Conservation (phyloP, 2,888 invertebrate species). For the Andrena dorsata region DNA sequence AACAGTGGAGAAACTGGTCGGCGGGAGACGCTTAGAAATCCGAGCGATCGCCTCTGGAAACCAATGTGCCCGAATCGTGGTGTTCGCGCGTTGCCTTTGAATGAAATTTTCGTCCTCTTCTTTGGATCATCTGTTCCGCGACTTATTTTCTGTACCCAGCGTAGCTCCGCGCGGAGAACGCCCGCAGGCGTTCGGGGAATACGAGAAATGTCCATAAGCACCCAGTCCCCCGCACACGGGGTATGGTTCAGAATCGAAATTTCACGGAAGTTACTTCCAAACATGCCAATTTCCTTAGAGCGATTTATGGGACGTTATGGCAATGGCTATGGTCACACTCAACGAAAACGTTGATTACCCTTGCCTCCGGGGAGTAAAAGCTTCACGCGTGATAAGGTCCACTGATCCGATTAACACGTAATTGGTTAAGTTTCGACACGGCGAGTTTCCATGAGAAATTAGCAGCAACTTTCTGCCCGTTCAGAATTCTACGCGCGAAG, state of each 20-base stretch:
- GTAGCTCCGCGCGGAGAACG: not conserved
- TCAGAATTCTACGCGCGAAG: constrained; percentile 36
- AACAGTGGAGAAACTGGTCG: constrained; percentile 54
- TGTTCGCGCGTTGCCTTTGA: not conserved
- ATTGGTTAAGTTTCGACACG: constrained; percentile 61
- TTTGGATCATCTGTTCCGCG: not conserved
- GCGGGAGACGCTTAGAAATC: constrained; percentile 41
- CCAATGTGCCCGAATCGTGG: not conserved
- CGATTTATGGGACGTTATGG: not conserved
- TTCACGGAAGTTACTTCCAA: not conserved
- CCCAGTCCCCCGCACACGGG: not conserved
- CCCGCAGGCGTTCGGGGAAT: not conserved
- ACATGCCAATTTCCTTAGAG: not conserved
- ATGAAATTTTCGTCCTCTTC: not conserved
- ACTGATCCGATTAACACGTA: constrained; percentile 60
- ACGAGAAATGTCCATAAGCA: not conserved
- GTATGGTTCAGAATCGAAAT: not conserved
- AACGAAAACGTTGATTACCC: constrained; percentile 35
- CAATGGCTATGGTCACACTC: not conserved
- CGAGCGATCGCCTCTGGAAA: constrained; percentile 20
- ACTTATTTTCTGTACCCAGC: too few species aligned
- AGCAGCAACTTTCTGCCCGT: constrained; percentile 41
- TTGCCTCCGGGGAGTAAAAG: constrained; percentile 30
- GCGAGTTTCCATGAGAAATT: constrained; percentile 54
- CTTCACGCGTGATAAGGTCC: constrained; percentile 53